Conservation (phyloP, 1,140 invertebrate genomes). For the Fopius arisanus region DNA sequence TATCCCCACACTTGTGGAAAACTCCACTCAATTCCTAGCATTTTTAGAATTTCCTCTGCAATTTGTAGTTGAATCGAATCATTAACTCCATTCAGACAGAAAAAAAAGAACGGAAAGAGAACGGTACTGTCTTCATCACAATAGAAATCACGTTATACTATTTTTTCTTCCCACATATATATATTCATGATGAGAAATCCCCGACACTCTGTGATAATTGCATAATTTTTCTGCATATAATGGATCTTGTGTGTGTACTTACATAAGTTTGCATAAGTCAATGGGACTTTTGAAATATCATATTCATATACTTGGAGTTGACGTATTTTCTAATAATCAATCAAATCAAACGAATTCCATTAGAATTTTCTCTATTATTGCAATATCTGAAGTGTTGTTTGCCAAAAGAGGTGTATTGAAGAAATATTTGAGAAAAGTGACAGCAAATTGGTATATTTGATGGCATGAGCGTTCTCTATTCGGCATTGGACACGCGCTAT, state of each 20-base stretch:
- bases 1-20: neutral
- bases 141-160: neutral
- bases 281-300: neutral
- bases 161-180: slow-evolving; percentile 17
- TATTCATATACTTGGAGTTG: neutral
- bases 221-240: neutral
- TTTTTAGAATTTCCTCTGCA: neutral
- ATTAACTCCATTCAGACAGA: neutral
- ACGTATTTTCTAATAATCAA: no score
- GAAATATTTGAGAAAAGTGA: slow-evolving; percentile 1
- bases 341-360: no score
- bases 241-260: neutral
- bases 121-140: neutral
- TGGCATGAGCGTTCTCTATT: slow-evolving; percentile 3
- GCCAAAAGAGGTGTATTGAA: neutral
- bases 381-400: neutral
- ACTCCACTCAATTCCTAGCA: neutral
- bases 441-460: slow-evolving; percentile 5
- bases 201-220: neutral
- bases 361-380: no score
- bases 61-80: neutral
- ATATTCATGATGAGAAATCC: slow-evolving; percentile 6
- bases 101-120: neutral
- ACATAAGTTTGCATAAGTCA: neutral
- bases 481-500: slow-evolving; percentile 14